These are phyloP conservation scores for Drosophila mercatorum DNA, from an alignment of 2,888 invertebrate genomes.

Conservation along the genomic window DNA sequence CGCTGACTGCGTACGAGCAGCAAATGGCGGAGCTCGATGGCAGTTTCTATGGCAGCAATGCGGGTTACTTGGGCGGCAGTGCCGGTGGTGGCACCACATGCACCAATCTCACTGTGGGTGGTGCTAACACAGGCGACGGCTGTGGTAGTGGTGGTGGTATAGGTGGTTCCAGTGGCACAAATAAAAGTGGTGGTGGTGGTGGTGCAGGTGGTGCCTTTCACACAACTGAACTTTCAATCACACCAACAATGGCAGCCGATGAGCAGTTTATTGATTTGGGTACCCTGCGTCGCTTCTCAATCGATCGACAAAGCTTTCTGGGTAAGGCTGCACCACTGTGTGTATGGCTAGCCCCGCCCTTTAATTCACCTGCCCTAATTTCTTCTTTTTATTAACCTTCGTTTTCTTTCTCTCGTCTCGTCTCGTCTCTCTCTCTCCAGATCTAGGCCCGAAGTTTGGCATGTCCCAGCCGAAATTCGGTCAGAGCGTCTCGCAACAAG, in stretches of 20 bases:
- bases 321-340: constrained; percentile 73
- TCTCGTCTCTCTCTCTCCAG: constrained; percentile 83
- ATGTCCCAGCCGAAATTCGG: constrained; percentile 87
- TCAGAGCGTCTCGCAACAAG: constrained; percentile 86
- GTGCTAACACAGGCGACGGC: constrained; percentile 29
- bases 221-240: constrained; percentile 83
- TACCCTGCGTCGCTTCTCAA: constrained; percentile 83
- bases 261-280: constrained; percentile 84
- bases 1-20: constrained; percentile 81
- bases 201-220: constrained; percentile 72
- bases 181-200: constrained; percentile 31
- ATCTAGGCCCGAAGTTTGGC: constrained; percentile 92
- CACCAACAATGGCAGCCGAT: constrained; percentile 82
- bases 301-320: constrained; percentile 84
- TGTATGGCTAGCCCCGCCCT: neutral
- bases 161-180: constrained; percentile 45
- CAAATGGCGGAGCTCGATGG: constrained; percentile 83
- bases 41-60: constrained; percentile 78
- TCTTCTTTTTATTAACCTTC: neutral
- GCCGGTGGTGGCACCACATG: constrained; percentile 64
- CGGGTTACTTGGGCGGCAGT: constrained; percentile 71
- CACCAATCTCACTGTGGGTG: constrained; percentile 65
- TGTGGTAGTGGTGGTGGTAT: constrained; percentile 32
- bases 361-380: too few species aligned
- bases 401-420: neutral